Percentiles rank a stretch among this genome's conserved stretches.
These are phyloP conservation scores for Phyllotreta striolata DNA, from an alignment of 2,888 invertebrate species.

Conservation along the genomic window DNA sequence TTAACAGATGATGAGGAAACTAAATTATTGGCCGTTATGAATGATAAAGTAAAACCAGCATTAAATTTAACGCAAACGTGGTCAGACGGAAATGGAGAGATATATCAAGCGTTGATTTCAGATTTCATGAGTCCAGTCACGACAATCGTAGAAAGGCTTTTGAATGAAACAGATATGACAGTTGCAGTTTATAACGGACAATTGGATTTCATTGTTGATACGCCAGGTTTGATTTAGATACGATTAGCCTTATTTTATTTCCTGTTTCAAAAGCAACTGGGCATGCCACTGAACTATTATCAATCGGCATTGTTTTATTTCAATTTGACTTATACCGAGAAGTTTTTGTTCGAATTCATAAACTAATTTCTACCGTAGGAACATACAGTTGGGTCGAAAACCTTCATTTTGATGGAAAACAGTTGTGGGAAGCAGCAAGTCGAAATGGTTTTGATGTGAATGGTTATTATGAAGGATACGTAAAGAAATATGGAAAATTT, in stretches of 20 bases:
- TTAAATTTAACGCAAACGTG: slow-evolving; percentile 55
- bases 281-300: not conserved
- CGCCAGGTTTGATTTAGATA: slow-evolving; percentile 66
- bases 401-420: slow-evolving; percentile 63
- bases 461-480: slow-evolving; percentile 74
- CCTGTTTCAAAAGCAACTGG: not conserved
- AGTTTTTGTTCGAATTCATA: too few relatives aligned
- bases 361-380: slow-evolving; percentile 25
- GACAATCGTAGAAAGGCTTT: slow-evolving; percentile 71
- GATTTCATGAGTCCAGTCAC: slow-evolving; percentile 81
- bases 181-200: slow-evolving; percentile 81
- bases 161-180: slow-evolving; percentile 73
- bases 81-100: slow-evolving; percentile 51
- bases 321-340: not conserved
- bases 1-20: not conserved
- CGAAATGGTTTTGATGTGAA: slow-evolving; percentile 69
- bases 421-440: slow-evolving; percentile 65
- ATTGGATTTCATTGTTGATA: slow-evolving; percentile 84
- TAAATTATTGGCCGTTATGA: not conserved
- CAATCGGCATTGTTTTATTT: not conserved
- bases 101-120: slow-evolving; percentile 67
- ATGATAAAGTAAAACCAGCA: too few relatives aligned
- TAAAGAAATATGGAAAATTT: slow-evolving; percentile 73
- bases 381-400: slow-evolving; percentile 72
- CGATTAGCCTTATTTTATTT: not conserved